These are phyloP conservation scores for Gallinago undulata DNA, from an alignment of 2,113 vertebrate species.

Conservation along the genomic window DNA sequence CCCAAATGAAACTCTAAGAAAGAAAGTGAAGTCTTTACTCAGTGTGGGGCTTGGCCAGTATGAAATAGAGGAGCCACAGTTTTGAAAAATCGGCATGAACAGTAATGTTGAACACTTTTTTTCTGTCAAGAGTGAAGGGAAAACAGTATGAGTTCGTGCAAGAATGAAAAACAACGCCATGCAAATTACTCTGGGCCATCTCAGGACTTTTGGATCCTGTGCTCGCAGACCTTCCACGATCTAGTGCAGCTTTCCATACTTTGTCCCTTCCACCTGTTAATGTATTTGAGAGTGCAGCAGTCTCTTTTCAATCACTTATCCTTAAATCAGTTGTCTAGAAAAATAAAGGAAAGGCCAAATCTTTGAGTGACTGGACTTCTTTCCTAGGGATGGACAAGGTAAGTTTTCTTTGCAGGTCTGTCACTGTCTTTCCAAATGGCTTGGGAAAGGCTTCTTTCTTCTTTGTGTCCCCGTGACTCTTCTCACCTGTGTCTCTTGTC, in stretches of 20 bases:
- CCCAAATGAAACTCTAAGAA: background rate
- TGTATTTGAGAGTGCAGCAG: background rate
- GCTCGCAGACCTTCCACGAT: background rate
- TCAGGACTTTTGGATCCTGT: background rate
- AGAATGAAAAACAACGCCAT: background rate
- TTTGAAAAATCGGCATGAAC: background rate
- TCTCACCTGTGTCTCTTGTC: background rate
- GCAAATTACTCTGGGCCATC: background rate
- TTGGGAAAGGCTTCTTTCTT: background rate
- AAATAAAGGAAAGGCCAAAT: background rate
- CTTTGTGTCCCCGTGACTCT: background rate
- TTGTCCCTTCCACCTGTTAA: background rate
- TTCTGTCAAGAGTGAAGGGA: background rate
- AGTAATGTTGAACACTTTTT: background rate
- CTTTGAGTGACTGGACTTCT: background rate
- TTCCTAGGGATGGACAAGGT: accelerated
- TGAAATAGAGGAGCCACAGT: background rate
- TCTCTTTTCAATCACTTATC: background rate
- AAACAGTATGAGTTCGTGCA: background rate
- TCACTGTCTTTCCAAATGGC: background rate
- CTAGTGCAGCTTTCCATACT: background rate
- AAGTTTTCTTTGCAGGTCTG: background rate
- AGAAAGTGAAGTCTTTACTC: background rate
- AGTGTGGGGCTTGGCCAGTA: background rate
- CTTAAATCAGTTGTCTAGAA: background rate